Evolutionary conservation across 2,888 invertebrate genomes (phyloP).

Genomic region (Furcula furcula): DNA sequence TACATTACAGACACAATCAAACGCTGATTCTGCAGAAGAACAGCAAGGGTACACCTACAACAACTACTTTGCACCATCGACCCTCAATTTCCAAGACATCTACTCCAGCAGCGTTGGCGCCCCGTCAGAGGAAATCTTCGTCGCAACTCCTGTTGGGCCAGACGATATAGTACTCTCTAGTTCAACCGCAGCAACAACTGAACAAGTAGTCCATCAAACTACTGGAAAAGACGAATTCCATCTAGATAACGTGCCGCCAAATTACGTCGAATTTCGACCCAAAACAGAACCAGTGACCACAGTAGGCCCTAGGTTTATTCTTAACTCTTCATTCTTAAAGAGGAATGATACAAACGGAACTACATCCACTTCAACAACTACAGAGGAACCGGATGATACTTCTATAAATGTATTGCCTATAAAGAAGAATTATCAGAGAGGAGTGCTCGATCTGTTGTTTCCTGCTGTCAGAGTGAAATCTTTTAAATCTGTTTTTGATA

Average conservation of each 20-base stretch:
- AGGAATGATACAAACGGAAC: neutral
- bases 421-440: conserved; percentile 38
- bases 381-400: conserved; percentile 29
- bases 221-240: conserved; percentile 26
- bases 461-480: conserved; percentile 50
- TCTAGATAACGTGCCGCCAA: conserved; percentile 24
- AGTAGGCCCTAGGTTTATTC: conserved; percentile 26
- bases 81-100: conserved; percentile 51
- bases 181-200: neutral
- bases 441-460: conserved; percentile 57
- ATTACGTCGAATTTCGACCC: conserved; percentile 41
- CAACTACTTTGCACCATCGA: conserved; percentile 32
- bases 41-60: conserved; percentile 26
- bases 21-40: conserved; percentile 40
- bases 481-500: conserved; percentile 56
- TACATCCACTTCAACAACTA: conserved; percentile 12
- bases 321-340: conserved; percentile 13
- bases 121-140: conserved; percentile 19
- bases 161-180: neutral
- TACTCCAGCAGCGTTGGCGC: conserved; percentile 37
- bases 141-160: neutral
- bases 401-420: conserved; percentile 34
- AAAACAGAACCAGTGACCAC: conserved; percentile 11
- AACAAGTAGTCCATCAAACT: neutral
- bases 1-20: conserved; percentile 38